Conservation (phyloP, 2,888 invertebrate genomes). For the Alsophila aescularia region DNA sequence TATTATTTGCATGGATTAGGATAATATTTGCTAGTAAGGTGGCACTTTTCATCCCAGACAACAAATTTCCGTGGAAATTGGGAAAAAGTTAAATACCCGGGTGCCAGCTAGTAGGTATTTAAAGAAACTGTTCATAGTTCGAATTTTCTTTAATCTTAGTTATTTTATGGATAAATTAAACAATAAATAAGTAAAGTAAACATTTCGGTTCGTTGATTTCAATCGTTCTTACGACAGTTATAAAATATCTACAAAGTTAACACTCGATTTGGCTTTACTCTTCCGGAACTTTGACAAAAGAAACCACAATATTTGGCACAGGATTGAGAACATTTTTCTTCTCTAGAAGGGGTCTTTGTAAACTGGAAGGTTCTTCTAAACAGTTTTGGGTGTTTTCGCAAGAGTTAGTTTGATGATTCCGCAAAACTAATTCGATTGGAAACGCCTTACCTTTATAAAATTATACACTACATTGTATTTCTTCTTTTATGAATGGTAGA, state of each 20-base stretch:
- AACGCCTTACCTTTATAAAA: constrained; percentile 35
- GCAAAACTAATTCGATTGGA: constrained; percentile 58
- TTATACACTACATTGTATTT: background rate
- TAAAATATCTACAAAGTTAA: constrained; percentile 23
- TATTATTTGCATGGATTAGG: no score
- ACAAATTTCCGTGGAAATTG: no score
- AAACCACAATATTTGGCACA: constrained; percentile 1
- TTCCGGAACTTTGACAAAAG: constrained; percentile 31
- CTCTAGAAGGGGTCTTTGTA: background rate
- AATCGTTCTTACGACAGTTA: constrained; percentile 20
- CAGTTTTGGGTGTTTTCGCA: constrained; percentile 26
- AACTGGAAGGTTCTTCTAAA: constrained; percentile 35
- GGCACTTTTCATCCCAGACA: no score
- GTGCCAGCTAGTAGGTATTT: no score
- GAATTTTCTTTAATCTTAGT: no score
- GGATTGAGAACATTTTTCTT: constrained; percentile 10
- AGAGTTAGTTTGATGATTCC: constrained; percentile 46
- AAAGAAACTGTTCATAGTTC: no score
- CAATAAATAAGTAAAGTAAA: background rate
- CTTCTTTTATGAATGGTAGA: background rate
- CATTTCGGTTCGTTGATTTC: constrained; percentile 21
- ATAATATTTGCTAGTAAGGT: no score
- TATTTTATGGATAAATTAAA: no score
- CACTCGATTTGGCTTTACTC: constrained; percentile 34
- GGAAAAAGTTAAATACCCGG: no score